A percentile compares a stretch with the other conserved stretches of the same genome.
Conservation (phyloP, 2,888 invertebrate species). For the Cyclophora albipunctata region DNA sequence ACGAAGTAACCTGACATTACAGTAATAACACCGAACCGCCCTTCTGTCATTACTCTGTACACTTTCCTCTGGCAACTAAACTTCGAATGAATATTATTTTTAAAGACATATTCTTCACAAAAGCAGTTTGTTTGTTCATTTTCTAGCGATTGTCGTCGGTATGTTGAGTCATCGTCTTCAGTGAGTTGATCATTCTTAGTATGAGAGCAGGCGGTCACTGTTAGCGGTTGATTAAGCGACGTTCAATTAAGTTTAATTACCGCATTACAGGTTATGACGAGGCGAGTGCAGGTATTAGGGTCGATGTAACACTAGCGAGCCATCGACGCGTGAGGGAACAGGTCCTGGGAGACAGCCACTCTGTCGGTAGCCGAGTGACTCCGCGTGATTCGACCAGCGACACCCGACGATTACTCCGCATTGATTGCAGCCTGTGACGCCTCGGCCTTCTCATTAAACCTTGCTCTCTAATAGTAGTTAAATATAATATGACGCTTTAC, state of each 20-base stretch:
- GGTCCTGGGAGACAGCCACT: constrained; percentile 27
- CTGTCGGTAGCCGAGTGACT: constrained; percentile 10
- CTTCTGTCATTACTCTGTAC: constrained; percentile 68
- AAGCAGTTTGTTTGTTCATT: constrained; percentile 29
- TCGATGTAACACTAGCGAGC: constrained; percentile 17
- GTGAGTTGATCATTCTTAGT: constrained; percentile 11
- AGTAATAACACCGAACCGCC: constrained; percentile 66
- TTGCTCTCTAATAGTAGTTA: constrained; percentile 17
- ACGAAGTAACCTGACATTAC: constrained; percentile 66
- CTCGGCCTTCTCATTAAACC: constrained; percentile 36
- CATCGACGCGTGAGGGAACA: constrained; percentile 36
- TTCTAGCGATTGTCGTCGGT: constrained; percentile 2
- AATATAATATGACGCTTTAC: constrained; percentile 11
- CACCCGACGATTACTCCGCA: constrained; percentile 34
- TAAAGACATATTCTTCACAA: constrained; percentile 43
- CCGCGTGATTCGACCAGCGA: constrained; percentile 26
- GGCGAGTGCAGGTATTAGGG: constrained; percentile 19
- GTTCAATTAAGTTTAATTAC: constrained; percentile 31
- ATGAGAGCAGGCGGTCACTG: constrained; percentile 19
- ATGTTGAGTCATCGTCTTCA: constrained; percentile 15
- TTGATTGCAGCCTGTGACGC: constrained; percentile 33
- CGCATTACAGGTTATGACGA: constrained; percentile 32
- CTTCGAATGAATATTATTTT: constrained; percentile 47
- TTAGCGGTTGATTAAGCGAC: constrained; percentile 26
- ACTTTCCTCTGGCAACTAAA: constrained; percentile 59